These are phyloP conservation scores for Formica exsecta DNA, from an alignment of 1,140 invertebrate species.

Conservation along the genomic window DNA sequence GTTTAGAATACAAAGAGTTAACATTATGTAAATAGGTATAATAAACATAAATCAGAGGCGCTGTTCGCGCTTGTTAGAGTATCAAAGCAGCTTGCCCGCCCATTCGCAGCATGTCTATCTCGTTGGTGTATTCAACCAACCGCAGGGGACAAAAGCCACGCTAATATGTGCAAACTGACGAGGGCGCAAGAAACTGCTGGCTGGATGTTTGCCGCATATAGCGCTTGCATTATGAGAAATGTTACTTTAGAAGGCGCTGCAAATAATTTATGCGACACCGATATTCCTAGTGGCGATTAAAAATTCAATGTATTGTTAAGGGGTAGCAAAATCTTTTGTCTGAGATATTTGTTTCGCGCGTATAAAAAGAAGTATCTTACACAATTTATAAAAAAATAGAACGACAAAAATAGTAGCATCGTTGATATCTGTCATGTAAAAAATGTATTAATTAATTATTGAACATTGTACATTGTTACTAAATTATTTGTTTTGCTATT, in stretches of 20 bases:
- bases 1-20: conserved; percentile 49
- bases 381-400: conserved; percentile 13
- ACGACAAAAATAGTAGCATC: neutral
- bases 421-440: conserved; percentile 17
- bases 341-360: neutral
- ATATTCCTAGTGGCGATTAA: neutral
- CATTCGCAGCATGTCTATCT: conserved; percentile 72
- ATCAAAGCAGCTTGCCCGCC: conserved; percentile 62
- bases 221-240: conserved; percentile 65
- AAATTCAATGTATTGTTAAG: neutral
- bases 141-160: conserved; percentile 70
- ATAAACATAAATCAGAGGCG: conserved; percentile 58
- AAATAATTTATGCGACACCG: neutral
- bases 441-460: conserved; percentile 35
- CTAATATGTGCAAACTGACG: conserved; percentile 68
- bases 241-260: conserved; percentile 31
- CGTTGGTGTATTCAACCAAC: conserved; percentile 68
- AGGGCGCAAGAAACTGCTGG: conserved; percentile 60
- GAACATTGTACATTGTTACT: neutral
- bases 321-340: neutral
- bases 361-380: neutral
- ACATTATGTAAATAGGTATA: conserved; percentile 60
- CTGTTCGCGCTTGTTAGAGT: conserved; percentile 67
- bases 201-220: conserved; percentile 62
- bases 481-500: conserved; percentile 19